These are phyloP conservation scores for Acridotheres tristis DNA, from an alignment of 2,797 vertebrate species.

Conservation along the genomic window DNA sequence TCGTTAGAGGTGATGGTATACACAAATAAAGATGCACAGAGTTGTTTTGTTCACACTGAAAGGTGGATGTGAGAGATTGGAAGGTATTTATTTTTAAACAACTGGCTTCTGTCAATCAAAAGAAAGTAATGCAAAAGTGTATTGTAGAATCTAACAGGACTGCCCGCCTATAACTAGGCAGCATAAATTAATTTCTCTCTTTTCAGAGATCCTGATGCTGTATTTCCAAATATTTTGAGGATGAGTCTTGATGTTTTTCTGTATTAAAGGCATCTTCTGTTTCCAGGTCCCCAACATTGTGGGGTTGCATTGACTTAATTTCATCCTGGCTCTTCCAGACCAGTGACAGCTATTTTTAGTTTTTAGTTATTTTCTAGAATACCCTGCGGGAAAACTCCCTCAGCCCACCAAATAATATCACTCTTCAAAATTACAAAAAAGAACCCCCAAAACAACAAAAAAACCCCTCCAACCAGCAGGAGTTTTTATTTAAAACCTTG, in stretches of 20 bases:
- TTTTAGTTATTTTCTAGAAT: background rate
- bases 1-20: background rate
- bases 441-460: background rate
- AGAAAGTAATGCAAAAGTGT: background rate
- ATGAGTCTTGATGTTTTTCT: background rate
- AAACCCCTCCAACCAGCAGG: background rate
- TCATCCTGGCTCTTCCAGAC: background rate
- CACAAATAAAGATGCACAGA: background rate
- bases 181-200: background rate
- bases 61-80: background rate
- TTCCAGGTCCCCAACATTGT: background rate
- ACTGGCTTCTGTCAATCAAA: background rate
- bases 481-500: background rate
- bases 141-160: background rate
- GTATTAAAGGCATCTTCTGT: background rate
- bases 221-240: background rate
- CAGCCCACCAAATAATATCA: background rate
- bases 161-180: background rate
- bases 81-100: background rate
- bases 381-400: background rate
- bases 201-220: background rate
- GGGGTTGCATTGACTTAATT: background rate
- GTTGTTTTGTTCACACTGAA: background rate
- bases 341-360: background rate
- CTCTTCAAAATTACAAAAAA: background rate